Evolutionary conservation across 1,140 invertebrate genomes (phyloP).

Genomic region (Leptopilina clavipes): DNA sequence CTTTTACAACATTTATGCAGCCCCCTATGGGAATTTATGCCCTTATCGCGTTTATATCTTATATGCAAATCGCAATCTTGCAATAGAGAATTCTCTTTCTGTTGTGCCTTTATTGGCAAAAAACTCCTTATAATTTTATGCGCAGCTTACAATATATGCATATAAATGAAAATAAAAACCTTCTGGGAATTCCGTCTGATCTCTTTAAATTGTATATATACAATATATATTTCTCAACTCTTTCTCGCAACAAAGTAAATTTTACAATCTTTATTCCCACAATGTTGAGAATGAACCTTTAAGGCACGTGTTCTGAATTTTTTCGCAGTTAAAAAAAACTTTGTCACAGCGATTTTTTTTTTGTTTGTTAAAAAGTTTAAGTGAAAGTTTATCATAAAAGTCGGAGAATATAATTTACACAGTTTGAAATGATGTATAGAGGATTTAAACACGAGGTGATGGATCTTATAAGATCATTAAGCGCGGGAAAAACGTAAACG

Average conservation of each 20-base stretch:
- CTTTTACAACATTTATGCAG: conserved; percentile 61
- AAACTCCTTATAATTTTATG: conserved; percentile 54
- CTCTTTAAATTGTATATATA: conserved; percentile 47
- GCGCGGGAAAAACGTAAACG: conserved; percentile 16
- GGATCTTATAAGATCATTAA: background rate
- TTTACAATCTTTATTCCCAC: no score
- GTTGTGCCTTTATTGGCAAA: conserved; percentile 56
- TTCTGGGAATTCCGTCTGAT: conserved; percentile 56
- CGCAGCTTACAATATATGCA: conserved; percentile 53
- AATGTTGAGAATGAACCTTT: no score
- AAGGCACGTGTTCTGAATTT: conserved; percentile 38
- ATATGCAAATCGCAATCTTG: conserved; percentile 65
- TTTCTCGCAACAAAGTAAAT: no score
- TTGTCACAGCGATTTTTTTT: no score
- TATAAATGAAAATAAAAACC: conserved; percentile 57
- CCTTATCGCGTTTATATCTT: conserved; percentile 69
- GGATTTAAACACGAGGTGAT: conserved; percentile 6
- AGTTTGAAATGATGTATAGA: background rate
- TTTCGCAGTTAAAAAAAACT: no score
- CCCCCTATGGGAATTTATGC: conserved; percentile 63
- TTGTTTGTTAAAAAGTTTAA: no score
- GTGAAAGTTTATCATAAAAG: background rate
- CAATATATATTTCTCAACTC: conserved; percentile 50
- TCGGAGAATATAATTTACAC: background rate
- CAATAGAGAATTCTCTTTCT: conserved; percentile 59